Conservation (phyloP, 2,113 vertebrate genomes). For the Rattus norvegicus region DNA sequence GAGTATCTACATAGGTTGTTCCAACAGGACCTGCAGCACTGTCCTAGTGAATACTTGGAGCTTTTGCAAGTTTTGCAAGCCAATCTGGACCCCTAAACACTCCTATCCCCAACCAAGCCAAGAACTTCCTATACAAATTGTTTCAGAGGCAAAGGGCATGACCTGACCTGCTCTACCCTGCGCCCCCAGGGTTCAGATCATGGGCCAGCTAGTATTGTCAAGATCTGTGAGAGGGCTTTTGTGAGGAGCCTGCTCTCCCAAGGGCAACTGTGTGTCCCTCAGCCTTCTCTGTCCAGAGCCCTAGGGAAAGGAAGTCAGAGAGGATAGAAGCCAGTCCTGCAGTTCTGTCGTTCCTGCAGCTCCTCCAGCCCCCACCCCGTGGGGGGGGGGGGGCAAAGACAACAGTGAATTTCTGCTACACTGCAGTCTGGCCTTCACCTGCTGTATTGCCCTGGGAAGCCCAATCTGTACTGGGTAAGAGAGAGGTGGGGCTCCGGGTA, state of each 20-base stretch:
- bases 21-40: not conserved
- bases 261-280: not conserved
- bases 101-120: not conserved
- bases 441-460: not conserved
- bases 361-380: not conserved
- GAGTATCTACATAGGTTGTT: not conserved
- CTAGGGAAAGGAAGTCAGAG: not conserved
- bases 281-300: not conserved
- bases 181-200: not conserved
- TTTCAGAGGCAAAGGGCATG: not conserved
- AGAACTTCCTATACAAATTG: not conserved
- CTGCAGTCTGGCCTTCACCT: constrained; percentile 58
- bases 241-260: not conserved
- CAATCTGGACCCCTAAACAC: not conserved
- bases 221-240: not conserved
- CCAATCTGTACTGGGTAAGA: constrained; percentile 13
- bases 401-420: constrained; percentile 46
- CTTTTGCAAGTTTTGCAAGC: not conserved
- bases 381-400: not conserved
- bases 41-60: not conserved
- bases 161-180: not conserved
- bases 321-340: not conserved
- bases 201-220: not conserved
- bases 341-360: constrained; percentile 27
- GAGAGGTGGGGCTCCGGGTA: not conserved